Evolutionary conservation across 2,113 vertebrate genomes (phyloP).

Genomic region (Erythrocercus mccallii): DNA sequence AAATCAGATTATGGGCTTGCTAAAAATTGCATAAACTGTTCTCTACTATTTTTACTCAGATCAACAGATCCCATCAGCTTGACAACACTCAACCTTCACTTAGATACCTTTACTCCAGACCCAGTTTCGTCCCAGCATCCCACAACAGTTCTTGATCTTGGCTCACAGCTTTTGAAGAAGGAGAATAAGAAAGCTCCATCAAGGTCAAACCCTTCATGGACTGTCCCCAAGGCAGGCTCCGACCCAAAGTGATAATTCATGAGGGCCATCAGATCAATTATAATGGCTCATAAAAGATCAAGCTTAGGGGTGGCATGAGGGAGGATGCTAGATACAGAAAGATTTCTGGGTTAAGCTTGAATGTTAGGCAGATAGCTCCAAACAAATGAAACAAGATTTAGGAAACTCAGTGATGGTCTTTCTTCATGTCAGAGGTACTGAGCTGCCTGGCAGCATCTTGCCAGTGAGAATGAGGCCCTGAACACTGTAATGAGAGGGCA

Average conservation of each 20-base stretch:
- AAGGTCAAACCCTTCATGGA: neutral
- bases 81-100: neutral
- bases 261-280: neutral
- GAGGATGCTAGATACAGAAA: neutral
- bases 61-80: neutral
- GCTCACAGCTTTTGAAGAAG: neutral
- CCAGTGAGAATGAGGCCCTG: rapidly evolving
- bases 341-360: neutral
- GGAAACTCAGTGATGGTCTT: neutral
- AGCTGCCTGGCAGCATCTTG: neutral
- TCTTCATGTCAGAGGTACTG: neutral
- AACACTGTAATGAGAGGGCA: neutral
- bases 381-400: neutral
- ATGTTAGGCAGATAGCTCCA: neutral
- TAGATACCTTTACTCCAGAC: neutral
- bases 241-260: neutral
- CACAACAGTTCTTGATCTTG: neutral
- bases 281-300: neutral
- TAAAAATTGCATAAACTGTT: neutral
- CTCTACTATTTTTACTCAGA: neutral
- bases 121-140: neutral
- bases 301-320: neutral
- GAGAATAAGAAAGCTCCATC: neutral
- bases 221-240: neutral
- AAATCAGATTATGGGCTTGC: neutral